Base-by-base conservation (phyloP, 1,140 invertebrate species). In the Amyelois transitella region DNA sequence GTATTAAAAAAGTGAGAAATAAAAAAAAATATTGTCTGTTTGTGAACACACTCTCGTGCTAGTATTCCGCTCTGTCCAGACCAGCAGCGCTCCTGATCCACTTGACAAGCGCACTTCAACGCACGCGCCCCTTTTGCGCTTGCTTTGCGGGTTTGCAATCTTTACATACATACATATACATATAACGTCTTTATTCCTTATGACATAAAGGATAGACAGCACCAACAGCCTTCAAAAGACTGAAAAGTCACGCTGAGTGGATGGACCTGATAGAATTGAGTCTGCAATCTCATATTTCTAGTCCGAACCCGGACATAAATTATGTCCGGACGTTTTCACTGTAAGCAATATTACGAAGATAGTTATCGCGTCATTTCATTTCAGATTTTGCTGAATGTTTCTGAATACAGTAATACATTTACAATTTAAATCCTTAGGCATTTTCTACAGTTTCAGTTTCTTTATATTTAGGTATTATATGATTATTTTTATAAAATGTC, bases 81-180 rank as follows among this genome's bases (percentile, higher is more conserved):
- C 43, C 18, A 17, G 44, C 20, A 10, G 8, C 14, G 10, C 32
- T 47, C 44, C 44, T 6, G 0, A 8, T 1, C 8, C 45, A 48
- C 45, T 48, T n/a, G 19, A 48, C 45, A 38, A 38, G 12, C 45
- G 20, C 45, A 48, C 45, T 48, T 48, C 45, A 48, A 48, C 19
- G 45, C 45, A 48, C 45, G 20, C 43, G 18, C 20, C 10, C 18
- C 45, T 19, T 12, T 48, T 20, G 5, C 18, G 45, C 45, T 48
- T 48, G 45, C 45, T 48, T 21, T 21, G 45, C 18, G 45, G 19
- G 19, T 47, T 47, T 47, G 3, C 44, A 47, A 47, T 20, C 19
- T 20, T 8, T 8, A 20, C 7, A 8, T 47, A 18, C 20, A n/a
- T 47, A 47, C 8, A 47, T 20, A 47, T 47, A 20, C 12, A 6